Evolutionary conservation across 2,888 invertebrate genomes (phyloP).

Genomic region (Crematogaster levior): DNA sequence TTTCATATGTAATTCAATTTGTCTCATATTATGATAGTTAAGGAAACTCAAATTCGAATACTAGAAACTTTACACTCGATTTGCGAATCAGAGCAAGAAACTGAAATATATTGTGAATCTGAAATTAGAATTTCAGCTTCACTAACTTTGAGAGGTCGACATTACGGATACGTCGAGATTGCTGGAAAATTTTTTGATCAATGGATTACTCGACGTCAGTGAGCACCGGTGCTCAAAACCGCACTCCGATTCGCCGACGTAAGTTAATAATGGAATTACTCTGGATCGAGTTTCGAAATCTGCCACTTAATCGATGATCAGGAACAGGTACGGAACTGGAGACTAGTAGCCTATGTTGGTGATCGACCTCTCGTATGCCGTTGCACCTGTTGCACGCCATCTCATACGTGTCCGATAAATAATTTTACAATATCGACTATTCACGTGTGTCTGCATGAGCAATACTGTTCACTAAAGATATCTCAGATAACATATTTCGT

Average conservation of each 20-base stretch:
- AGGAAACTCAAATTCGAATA: background rate
- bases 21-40: background rate
- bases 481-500: background rate
- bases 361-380: constrained; percentile 56
- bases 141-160: background rate
- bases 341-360: constrained; percentile 51
- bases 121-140: constrained; percentile 11
- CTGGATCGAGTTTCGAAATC: constrained; percentile 55
- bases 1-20: background rate
- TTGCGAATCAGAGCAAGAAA: background rate
- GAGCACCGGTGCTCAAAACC: constrained; percentile 13
- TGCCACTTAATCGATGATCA: constrained; percentile 64
- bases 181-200: constrained; percentile 25
- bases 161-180: background rate
- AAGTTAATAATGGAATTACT: constrained; percentile 52
- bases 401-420: constrained; percentile 39
- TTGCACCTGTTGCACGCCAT: constrained; percentile 69
- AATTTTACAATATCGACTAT: constrained; percentile 48
- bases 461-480: background rate
- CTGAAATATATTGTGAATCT: constrained; percentile 4
- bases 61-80: background rate
- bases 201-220: background rate
- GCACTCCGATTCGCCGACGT: background rate
- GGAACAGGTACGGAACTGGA: constrained; percentile 54
- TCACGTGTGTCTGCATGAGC: background rate